Percentiles rank a stretch among this genome's conserved stretches.
Conservation (phyloP, 2,797 vertebrate species). For the Delichon dasypus region DNA sequence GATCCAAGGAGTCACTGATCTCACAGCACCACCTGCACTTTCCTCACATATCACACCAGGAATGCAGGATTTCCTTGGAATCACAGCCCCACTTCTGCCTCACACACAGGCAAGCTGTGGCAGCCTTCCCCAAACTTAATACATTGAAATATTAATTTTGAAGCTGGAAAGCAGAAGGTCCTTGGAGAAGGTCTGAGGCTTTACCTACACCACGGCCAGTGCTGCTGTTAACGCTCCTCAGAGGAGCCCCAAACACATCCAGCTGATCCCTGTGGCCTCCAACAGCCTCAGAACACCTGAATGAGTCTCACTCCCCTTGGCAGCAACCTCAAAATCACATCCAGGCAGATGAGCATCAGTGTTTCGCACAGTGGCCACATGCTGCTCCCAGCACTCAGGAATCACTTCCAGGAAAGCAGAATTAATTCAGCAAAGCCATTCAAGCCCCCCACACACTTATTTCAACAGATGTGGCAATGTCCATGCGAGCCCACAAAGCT, state of each 20-base stretch:
- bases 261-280: background rate
- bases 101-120: background rate
- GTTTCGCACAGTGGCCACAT: background rate
- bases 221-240: background rate
- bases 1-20: background rate
- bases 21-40: accelerated
- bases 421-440: background rate
- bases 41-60: background rate
- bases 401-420: background rate
- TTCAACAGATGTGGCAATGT: accelerated
- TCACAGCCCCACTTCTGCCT: background rate
- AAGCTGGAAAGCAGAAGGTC: background rate
- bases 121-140: background rate
- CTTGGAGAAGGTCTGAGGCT: background rate
- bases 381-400: background rate
- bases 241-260: background rate
- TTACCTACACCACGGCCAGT: background rate
- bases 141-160: background rate
- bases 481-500: background rate
- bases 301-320: background rate
- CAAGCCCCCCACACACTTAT: background rate
- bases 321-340: background rate
- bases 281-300: background rate
- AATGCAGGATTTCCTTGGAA: background rate
- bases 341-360: background rate